A percentile compares a stretch with the other conserved stretches of the same genome.
These are phyloP conservation scores for Pituophis catenifer DNA, from an alignment of 2,113 vertebrate species.

Conservation along the genomic window DNA sequence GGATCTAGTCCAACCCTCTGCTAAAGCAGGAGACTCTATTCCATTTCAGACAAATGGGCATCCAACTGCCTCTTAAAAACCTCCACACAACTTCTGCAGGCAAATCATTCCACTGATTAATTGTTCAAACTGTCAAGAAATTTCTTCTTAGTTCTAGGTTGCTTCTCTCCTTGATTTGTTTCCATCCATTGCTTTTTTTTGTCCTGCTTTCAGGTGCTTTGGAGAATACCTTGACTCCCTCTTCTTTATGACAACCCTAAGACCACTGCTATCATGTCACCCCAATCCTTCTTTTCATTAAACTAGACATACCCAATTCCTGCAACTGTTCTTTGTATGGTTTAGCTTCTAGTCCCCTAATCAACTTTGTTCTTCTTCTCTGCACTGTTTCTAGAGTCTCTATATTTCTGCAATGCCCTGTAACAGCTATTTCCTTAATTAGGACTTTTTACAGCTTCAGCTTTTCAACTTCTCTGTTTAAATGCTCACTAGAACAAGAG, in stretches of 20 bases:
- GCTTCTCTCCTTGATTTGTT: background rate
- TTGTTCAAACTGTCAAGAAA: background rate
- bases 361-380: background rate
- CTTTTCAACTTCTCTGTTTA: conserved; percentile 51
- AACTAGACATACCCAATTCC: background rate
- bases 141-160: background rate
- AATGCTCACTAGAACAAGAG: conserved; percentile 53
- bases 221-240: background rate
- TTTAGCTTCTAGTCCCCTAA: background rate
- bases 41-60: background rate
- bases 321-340: background rate
- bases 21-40: background rate
- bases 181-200: background rate
- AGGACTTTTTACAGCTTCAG: conserved; percentile 48
- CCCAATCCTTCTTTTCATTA: background rate
- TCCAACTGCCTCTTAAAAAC: background rate
- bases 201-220: background rate
- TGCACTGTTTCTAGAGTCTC: background rate
- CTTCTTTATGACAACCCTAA: background rate
- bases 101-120: background rate
- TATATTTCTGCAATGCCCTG: conserved; percentile 31
- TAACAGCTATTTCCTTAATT: conserved; percentile 67
- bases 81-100: background rate
- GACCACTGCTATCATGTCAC: background rate
- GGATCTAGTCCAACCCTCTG: background rate